phyloP scores from a whole-genome alignment of 2,797 vertebrate genomes.

The Sciurus vulgaris region DNA sequence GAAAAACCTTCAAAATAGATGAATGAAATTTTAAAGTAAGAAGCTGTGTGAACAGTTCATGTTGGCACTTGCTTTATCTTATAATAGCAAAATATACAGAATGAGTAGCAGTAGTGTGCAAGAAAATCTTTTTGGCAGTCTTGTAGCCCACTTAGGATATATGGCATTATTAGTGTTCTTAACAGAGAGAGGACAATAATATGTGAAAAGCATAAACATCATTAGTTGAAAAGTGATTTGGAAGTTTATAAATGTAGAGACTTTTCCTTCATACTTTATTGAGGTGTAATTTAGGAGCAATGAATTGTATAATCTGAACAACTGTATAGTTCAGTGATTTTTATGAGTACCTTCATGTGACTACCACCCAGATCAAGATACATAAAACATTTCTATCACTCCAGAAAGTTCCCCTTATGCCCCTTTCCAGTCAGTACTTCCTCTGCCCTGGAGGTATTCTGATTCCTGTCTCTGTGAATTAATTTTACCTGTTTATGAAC shows the following conservation, averaged over 20 bases:
- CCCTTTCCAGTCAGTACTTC: not conserved
- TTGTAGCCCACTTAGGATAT: not conserved
- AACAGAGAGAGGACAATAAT: not conserved
- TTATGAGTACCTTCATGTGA: not conserved
- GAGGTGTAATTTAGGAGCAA: not conserved
- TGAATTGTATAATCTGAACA: not conserved
- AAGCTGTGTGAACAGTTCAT: not conserved
- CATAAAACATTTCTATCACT: not conserved
- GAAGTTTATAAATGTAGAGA: not conserved
- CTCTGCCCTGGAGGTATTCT: not conserved
- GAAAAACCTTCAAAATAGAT: not conserved
- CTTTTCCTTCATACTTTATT: not conserved
- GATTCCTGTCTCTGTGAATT: not conserved
- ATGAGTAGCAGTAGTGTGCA: not conserved
- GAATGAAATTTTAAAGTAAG: slow-evolving; percentile 30
- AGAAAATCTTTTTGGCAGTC: not conserved
- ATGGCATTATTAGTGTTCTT: not conserved
- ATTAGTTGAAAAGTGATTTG: not conserved
- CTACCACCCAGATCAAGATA: not conserved
- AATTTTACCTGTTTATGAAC: slow-evolving; percentile 24
- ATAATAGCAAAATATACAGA: not conserved
- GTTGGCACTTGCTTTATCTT: not conserved
- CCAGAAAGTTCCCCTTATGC: not conserved
- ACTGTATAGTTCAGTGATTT: not conserved
- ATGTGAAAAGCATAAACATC: not conserved